phyloP scores from a whole-genome alignment of 1,140 invertebrate species.

The Lepidurus couesii region DNA sequence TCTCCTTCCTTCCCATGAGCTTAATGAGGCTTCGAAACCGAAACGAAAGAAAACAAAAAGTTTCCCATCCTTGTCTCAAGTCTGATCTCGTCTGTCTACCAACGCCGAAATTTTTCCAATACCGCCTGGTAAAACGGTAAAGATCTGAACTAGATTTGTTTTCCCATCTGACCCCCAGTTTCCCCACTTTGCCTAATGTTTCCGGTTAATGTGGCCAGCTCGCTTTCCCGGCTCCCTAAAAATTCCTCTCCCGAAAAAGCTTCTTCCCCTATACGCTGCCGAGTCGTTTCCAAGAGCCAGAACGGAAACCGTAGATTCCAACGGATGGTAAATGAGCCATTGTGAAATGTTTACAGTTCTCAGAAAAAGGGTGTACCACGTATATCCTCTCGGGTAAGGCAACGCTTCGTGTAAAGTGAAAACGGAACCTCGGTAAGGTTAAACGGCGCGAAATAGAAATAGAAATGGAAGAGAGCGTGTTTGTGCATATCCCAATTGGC shows the following conservation, averaged over 20 bases:
- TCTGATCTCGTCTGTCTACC: background rate
- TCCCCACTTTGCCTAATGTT: background rate
- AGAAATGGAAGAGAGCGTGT: background rate
- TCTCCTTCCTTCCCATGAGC: background rate
- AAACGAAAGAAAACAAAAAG: background rate
- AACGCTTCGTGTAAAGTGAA: background rate
- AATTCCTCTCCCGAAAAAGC: background rate
- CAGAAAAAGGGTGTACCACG: background rate
- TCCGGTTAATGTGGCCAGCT: background rate
- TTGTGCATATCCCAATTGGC: background rate
- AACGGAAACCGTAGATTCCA: conserved; percentile 15
- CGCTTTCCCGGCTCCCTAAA: background rate
- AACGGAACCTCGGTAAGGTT: background rate
- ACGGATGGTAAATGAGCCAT: conserved; percentile 18
- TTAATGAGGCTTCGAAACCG: background rate
- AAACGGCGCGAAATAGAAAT: background rate
- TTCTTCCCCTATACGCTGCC: background rate
- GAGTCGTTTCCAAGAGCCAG: background rate
- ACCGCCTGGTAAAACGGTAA: background rate
- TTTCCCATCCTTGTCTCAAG: conserved; percentile 7
- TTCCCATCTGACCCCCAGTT: background rate
- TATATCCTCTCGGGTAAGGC: background rate
- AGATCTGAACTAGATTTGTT: background rate
- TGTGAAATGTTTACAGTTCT: conserved; percentile 4
- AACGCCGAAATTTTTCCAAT: background rate